Conservation (phyloP, 1,140 invertebrate species). For the Nasonia longicornis region DNA sequence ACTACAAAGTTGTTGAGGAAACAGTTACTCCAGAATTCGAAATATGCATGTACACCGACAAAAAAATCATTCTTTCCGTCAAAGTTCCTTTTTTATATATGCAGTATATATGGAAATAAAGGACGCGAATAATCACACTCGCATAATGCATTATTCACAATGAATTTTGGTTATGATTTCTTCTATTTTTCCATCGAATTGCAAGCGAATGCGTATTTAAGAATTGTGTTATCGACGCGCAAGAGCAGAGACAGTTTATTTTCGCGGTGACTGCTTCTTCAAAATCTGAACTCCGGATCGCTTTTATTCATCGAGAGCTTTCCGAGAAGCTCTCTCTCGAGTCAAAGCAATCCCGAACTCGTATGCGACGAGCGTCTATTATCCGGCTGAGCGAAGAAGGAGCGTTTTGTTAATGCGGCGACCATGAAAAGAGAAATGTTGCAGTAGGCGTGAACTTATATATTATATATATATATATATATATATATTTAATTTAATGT, state of each 20-base stretch:
- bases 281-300: background rate
- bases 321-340: background rate
- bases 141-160: background rate
- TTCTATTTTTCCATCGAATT: background rate
- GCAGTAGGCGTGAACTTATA: constrained; percentile 21
- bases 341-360: constrained; percentile 4
- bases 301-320: background rate
- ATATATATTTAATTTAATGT: constrained; percentile 53
- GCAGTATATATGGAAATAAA: background rate
- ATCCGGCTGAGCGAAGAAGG: background rate
- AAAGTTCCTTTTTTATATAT: constrained; percentile 17
- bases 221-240: background rate
- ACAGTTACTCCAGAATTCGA: constrained; percentile 8
- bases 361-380: background rate
- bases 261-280: constrained; percentile 24
- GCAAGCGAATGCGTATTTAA: background rate
- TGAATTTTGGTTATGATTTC: background rate
- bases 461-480: constrained; percentile 44
- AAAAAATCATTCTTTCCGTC: constrained; percentile 10
- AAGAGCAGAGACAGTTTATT: constrained; percentile 8
- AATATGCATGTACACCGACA: background rate
- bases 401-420: constrained; percentile 42
- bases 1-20: constrained; percentile 17
- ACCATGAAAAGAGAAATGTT: constrained; percentile 39
- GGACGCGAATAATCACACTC: background rate